These are phyloP conservation scores for Brotula barbata DNA, from an alignment of 2,797 vertebrate species.

Conservation along the genomic window DNA sequence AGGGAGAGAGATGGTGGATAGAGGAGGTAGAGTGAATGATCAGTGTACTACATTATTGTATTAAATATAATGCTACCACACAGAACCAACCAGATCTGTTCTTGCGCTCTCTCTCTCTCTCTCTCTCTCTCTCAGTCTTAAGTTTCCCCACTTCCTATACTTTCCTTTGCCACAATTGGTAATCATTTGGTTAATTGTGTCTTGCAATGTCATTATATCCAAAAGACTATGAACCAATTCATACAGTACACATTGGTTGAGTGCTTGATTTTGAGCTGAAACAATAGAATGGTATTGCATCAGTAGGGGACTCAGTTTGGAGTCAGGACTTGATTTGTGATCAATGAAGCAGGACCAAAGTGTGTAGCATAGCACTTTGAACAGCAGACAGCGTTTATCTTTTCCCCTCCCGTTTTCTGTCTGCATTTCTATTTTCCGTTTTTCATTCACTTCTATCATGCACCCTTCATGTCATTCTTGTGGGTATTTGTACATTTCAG, in stretches of 20 bases:
- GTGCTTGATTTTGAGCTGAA: conserved; percentile 23
- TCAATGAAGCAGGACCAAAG: conserved; percentile 19
- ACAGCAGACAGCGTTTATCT: conserved; percentile 40
- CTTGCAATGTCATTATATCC: conserved; percentile 7
- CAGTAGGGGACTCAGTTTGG: conserved; percentile 1
- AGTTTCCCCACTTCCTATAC: too few species aligned
- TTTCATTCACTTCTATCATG: conserved; percentile 14
- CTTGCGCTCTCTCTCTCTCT: too few species aligned
- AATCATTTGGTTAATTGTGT: too few species aligned
- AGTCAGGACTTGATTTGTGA: conserved; percentile 26
- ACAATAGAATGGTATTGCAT: conserved; percentile 8
- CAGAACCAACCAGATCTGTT: conserved; percentile 17
- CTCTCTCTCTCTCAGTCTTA: too few species aligned
- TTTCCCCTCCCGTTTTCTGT: neutral
- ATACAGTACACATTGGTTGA: neutral
- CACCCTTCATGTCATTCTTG: conserved; percentile 7
- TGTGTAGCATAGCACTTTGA: conserved; percentile 37
- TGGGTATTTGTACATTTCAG: conserved; percentile 19
- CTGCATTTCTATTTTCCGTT: conserved; percentile 9
- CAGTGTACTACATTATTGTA: too few species aligned
- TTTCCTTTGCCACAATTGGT: too few species aligned
- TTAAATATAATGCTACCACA: too few species aligned
- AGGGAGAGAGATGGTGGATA: conserved; percentile 2
- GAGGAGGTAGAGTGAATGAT: neutral
- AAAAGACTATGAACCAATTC: conserved; percentile 9